These are phyloP conservation scores for Neotragus pygmaeus DNA, from an alignment of 2,113 vertebrate genomes.

Conservation along the genomic window DNA sequence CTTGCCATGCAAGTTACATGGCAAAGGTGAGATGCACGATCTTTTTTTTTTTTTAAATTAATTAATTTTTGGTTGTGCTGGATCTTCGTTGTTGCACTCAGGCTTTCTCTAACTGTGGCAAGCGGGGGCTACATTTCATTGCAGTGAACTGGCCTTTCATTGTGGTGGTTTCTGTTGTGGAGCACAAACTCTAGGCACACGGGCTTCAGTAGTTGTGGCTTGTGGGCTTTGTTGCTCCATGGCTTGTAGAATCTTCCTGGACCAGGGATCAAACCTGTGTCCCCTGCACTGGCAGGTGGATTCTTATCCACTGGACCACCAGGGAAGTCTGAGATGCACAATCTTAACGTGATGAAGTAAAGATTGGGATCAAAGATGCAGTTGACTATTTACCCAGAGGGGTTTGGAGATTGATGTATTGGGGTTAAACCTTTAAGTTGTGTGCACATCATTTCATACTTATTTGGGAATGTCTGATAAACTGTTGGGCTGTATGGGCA, in stretches of 20 bases:
- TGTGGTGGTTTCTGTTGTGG: not conserved
- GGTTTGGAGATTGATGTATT: not conserved
- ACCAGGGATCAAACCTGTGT: not conserved
- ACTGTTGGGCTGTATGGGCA: not conserved
- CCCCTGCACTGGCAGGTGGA: not conserved
- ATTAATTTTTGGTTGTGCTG: not conserved
- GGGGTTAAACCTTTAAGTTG: not conserved
- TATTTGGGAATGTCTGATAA: not conserved
- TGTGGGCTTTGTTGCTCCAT: not conserved
- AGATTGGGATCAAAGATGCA: not conserved
- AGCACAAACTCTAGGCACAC: not conserved
- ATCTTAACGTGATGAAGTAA: not conserved
- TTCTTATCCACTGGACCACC: not conserved
- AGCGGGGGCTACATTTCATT: not conserved
- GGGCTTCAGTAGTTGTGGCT: not conserved
- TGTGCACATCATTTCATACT: not conserved
- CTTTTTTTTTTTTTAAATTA: not conserved
- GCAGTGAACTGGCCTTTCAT: not conserved
- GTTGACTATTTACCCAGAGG: not conserved
- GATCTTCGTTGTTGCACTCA: not conserved
- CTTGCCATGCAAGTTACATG: not conserved
- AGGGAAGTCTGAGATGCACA: not conserved
- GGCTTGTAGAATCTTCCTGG: not conserved
- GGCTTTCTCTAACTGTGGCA: not conserved
- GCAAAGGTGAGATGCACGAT: not conserved